Percentiles rank a stretch among this genome's conserved stretches.
phyloP scores from a whole-genome alignment of 2,113 vertebrate genomes.

The Rhabdornis inornatus region DNA sequence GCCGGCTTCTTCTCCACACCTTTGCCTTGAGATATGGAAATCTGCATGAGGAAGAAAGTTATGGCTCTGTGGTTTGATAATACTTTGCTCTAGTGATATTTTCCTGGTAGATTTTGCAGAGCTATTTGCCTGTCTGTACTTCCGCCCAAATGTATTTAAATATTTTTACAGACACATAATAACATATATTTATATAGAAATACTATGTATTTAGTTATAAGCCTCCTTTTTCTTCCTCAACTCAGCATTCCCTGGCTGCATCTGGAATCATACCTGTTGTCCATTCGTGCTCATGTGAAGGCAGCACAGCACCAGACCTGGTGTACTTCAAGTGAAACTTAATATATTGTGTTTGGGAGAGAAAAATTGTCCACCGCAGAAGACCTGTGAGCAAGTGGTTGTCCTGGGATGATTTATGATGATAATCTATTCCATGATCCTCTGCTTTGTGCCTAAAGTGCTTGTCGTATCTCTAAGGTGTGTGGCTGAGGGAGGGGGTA shows the following conservation, averaged over 20 bases:
- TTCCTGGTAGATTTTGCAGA: not conserved
- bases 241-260: not conserved
- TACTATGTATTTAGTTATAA: not conserved
- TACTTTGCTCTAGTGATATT: not conserved
- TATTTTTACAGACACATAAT: not conserved
- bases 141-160: not conserved
- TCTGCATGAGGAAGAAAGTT: not conserved
- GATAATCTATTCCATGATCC: not conserved
- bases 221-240: not conserved
- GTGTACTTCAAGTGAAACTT: not conserved
- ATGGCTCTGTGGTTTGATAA: not conserved
- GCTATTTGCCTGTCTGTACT: not conserved
- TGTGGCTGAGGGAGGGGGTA: rapidly evolving
- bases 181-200: not conserved
- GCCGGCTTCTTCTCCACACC: not conserved
- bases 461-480: too few species aligned
- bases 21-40: not conserved
- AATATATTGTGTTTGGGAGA: not conserved
- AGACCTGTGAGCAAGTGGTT: not conserved
- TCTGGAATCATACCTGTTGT: not conserved
- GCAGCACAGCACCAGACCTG: not conserved
- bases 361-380: not conserved
- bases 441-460: not conserved
- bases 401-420: not conserved
- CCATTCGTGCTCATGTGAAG: rapidly evolving